A percentile compares a stretch with the other conserved stretches of the same genome.
These are phyloP conservation scores for Microtus richardsoni DNA, from an alignment of 2,113 vertebrate genomes.

Conservation along the genomic window DNA sequence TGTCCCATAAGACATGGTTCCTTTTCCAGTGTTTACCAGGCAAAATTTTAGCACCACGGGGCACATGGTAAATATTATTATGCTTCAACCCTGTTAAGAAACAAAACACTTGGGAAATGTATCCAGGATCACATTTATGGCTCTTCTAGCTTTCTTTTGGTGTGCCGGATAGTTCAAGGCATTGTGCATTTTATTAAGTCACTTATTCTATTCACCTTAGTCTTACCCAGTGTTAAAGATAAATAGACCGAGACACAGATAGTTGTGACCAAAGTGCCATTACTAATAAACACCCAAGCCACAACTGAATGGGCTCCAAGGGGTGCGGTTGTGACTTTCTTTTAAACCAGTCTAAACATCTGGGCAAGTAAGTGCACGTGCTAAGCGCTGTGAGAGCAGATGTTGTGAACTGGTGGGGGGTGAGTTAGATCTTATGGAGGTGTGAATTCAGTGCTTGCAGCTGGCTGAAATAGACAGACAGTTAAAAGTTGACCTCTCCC, in stretches of 20 bases:
- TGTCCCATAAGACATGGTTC: neutral
- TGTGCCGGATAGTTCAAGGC: neutral
- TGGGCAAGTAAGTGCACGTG: neutral
- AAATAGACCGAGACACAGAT: slow-evolving; percentile 24
- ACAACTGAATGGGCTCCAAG: neutral
- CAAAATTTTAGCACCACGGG: neutral
- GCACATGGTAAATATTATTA: slow-evolving; percentile 11
- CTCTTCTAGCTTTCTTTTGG: neutral
- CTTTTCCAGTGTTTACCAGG: neutral
- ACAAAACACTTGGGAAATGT: neutral
- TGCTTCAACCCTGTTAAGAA: neutral
- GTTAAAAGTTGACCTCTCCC: neutral
- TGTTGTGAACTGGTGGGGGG: neutral
- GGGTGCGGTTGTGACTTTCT: neutral
- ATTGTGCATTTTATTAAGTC: neutral
- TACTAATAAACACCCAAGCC: neutral
- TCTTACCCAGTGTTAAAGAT: neutral
- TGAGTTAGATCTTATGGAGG: neutral
- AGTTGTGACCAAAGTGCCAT: neutral
- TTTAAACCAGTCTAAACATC: neutral
- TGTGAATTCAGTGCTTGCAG: slow-evolving; percentile 23
- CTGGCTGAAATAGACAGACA: neutral
- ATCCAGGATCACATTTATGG: neutral
- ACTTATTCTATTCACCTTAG: neutral
- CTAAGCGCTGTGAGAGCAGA: neutral